Conservation (phyloP, 1,140 invertebrate genomes). For the Bradysia coprophila region DNA sequence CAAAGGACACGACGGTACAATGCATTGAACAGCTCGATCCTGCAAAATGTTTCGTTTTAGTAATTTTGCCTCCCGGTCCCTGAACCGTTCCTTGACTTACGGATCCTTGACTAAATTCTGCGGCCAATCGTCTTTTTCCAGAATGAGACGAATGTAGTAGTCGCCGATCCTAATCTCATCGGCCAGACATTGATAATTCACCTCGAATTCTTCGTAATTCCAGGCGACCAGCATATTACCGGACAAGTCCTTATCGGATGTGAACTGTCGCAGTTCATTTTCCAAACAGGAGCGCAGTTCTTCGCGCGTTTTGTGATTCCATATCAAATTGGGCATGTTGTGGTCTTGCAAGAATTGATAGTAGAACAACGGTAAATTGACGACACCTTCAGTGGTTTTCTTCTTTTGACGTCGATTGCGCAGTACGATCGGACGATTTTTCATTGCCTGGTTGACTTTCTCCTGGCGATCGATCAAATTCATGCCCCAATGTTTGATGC, state of each 20-base stretch:
- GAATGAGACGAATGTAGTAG: slow-evolving; percentile 86
- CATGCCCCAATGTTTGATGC: slow-evolving; percentile 24
- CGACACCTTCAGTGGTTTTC: slow-evolving; percentile 52
- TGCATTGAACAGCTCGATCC: slow-evolving; percentile 96
- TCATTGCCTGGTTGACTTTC: slow-evolving; percentile 19
- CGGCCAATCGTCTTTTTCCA: slow-evolving; percentile 78
- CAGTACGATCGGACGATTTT: slow-evolving; percentile 69
- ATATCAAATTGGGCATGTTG: slow-evolving; percentile 89
- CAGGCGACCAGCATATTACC: slow-evolving; percentile 71
- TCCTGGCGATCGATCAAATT: slow-evolving; percentile 22
- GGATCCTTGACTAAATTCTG: slow-evolving; percentile 24
- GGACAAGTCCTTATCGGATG: slow-evolving; percentile 76
- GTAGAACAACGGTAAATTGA: slow-evolving; percentile 88
- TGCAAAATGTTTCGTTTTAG: slow-evolving; percentile 29
- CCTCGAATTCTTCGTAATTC: slow-evolving; percentile 97
- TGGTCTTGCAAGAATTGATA: slow-evolving; percentile 93
- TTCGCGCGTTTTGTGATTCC: slow-evolving; percentile 97
- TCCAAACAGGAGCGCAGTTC: slow-evolving; percentile 84
- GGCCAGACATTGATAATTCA: slow-evolving; percentile 78
- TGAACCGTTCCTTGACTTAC: no score
- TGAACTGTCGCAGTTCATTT: slow-evolving; percentile 82
- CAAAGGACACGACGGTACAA: slow-evolving; percentile 90
- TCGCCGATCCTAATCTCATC: slow-evolving; percentile 98
- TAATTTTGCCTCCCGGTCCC: no score
- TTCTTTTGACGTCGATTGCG: slow-evolving; percentile 77